A percentile compares a stretch with the other conserved stretches of the same genome.
These are phyloP conservation scores for Octodonta nipae DNA, from an alignment of 2,888 invertebrate genomes.

Conservation along the genomic window DNA sequence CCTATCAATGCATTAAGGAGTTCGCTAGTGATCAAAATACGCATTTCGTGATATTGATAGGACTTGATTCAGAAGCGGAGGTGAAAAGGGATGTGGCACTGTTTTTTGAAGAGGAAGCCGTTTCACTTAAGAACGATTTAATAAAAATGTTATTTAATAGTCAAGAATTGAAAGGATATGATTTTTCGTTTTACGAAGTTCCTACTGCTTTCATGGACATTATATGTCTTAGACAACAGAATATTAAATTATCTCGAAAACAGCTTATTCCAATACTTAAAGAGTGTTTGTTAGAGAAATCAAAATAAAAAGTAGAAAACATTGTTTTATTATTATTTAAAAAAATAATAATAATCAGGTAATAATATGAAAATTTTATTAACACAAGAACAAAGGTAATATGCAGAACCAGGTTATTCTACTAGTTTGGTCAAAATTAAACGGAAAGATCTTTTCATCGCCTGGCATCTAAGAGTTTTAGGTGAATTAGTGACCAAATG, in stretches of 20 bases:
- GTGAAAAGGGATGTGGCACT: slow-evolving; percentile 47
- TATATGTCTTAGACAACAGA: slow-evolving; percentile 43
- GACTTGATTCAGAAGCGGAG: slow-evolving; percentile 42
- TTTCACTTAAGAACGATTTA: slow-evolving; percentile 31
- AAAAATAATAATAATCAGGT: too few relatives aligned
- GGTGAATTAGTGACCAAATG: too few relatives aligned
- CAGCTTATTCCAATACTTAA: slow-evolving; percentile 50
- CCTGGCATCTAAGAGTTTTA: too few relatives aligned
- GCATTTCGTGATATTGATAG: slow-evolving; percentile 44
- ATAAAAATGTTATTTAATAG: slow-evolving; percentile 24
- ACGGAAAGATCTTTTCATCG: too few relatives aligned
- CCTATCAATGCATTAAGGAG: slow-evolving; percentile 37
- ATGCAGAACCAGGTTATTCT: too few relatives aligned
- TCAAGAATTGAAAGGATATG: slow-evolving; percentile 23
- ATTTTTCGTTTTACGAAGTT: slow-evolving; percentile 32
- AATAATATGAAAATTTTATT: too few relatives aligned
- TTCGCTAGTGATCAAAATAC: slow-evolving; percentile 38
- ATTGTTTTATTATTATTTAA: too few relatives aligned
- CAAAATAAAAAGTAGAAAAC: too few relatives aligned
- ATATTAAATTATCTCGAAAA: slow-evolving; percentile 51
- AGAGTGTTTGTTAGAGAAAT: neutral
- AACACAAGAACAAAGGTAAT: too few relatives aligned
- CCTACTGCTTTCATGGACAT: slow-evolving; percentile 35
- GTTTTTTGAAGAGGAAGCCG: slow-evolving; percentile 19
- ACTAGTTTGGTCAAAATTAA: too few relatives aligned